Conservation (phyloP, 2,888 invertebrate species). For the Spodoptera exigua region DNA sequence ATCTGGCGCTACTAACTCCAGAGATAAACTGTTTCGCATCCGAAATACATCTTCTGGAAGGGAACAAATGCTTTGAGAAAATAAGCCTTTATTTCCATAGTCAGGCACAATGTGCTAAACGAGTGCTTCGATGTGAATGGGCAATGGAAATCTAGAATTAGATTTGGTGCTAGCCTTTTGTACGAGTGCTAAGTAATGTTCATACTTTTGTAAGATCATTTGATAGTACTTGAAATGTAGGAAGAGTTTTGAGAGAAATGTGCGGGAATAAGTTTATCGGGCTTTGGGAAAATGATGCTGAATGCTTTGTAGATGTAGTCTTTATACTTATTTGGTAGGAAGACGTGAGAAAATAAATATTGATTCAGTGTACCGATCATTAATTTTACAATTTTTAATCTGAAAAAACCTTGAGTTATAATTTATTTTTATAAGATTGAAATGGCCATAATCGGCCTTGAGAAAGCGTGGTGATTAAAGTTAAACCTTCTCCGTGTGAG, state of each 20-base stretch:
- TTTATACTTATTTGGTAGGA: too few relatives aligned
- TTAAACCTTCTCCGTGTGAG: too few relatives aligned
- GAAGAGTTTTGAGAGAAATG: slow-evolving; percentile 17
- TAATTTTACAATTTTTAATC: too few relatives aligned
- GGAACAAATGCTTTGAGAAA: slow-evolving; percentile 81
- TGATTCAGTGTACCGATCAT: too few relatives aligned
- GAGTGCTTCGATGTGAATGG: slow-evolving; percentile 64
- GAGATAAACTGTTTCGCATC: slow-evolving; percentile 82
- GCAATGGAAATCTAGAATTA: slow-evolving; percentile 65
- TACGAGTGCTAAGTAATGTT: slow-evolving; percentile 46
- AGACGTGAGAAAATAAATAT: too few relatives aligned
- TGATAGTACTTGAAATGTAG: slow-evolving; percentile 6
- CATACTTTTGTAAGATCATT: slow-evolving; percentile 35
- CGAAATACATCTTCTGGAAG: slow-evolving; percentile 84
- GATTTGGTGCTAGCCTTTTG: slow-evolving; percentile 58
- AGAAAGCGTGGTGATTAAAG: too few relatives aligned
- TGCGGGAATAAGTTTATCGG: neutral
- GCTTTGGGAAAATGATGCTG: neutral
- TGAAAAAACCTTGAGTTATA: too few relatives aligned
- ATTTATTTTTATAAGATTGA: too few relatives aligned
- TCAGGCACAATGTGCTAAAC: slow-evolving; percentile 71
- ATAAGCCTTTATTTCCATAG: slow-evolving; percentile 80
- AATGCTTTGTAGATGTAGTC: too few relatives aligned
- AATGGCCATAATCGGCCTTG: too few relatives aligned
- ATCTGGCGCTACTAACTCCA: slow-evolving; percentile 66